A percentile compares a stretch with the other conserved stretches of the same genome.
phyloP scores from a whole-genome alignment of 2,113 vertebrate species.

The Bos javanicus region DNA sequence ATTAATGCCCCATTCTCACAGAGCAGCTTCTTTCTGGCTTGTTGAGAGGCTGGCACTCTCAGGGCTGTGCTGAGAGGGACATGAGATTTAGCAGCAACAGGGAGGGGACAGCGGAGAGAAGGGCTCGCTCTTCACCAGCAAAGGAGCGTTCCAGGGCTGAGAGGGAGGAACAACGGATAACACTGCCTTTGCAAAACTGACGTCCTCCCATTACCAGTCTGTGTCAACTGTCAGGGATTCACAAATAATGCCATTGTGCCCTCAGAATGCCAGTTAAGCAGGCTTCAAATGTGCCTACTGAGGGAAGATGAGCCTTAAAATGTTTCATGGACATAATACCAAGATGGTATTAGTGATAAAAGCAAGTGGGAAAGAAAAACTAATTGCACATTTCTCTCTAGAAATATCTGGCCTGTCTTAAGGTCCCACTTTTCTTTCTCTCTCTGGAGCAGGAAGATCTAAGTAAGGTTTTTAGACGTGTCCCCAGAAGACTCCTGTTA shows the following conservation, averaged over 20 bases:
- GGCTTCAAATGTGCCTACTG: not conserved
- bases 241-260: constrained; percentile 52
- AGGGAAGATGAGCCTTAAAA: constrained; percentile 37
- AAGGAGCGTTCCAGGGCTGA: constrained; percentile 59
- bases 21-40: constrained; percentile 34
- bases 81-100: constrained; percentile 44
- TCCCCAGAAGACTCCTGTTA: not conserved
- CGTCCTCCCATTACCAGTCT: constrained; percentile 22
- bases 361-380: not conserved
- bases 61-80: constrained; percentile 42
- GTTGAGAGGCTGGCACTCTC: constrained; percentile 45
- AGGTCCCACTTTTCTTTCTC: not conserved
- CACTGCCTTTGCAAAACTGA: constrained; percentile 53
- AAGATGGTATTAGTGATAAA: not conserved
- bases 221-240: constrained; percentile 52
- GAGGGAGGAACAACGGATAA: not conserved
- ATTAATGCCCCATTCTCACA: constrained; percentile 70
- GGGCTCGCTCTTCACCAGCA: constrained; percentile 23
- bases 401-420: constrained; percentile 6
- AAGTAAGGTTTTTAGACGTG: not conserved
- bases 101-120: constrained; percentile 24
- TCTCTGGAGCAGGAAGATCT: not conserved
- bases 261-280: constrained; percentile 30
- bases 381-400: constrained; percentile 43
- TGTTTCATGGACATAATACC: not conserved